Conservation (phyloP, 2,888 invertebrate genomes). For the Nymphalis polychloros region DNA sequence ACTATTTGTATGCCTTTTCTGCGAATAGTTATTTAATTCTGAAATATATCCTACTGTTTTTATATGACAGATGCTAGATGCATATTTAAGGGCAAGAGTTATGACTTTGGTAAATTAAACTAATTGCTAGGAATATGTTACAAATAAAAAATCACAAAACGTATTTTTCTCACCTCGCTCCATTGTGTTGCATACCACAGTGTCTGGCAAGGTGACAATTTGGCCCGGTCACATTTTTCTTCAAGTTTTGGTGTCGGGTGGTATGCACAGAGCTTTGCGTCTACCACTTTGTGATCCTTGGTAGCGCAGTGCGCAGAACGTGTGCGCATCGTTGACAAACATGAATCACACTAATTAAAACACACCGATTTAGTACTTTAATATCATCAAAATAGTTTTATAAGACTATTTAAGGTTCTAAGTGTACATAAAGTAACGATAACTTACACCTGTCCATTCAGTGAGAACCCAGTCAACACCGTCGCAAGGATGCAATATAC, state of each 20-base stretch:
- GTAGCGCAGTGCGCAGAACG: conserved; percentile 88
- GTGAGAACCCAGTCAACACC: conserved; percentile 95
- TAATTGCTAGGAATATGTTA: too few relatives aligned
- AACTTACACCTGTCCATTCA: conserved; percentile 92
- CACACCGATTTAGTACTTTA: conserved; percentile 7
- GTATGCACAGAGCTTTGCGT: conserved; percentile 85
- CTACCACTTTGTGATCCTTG: conserved; percentile 84
- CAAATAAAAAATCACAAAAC: too few relatives aligned
- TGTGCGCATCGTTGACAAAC: conserved; percentile 88
- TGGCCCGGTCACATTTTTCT: conserved; percentile 84
- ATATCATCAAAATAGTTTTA: not conserved
- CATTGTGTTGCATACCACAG: conserved; percentile 96
- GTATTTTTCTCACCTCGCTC: conserved; percentile 86
- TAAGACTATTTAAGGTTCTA: not conserved
- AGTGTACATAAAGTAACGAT: not conserved
- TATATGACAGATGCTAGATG: too few relatives aligned
- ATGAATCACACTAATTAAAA: conserved; percentile 87
- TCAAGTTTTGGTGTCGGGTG: conserved; percentile 84
- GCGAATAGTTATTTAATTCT: too few relatives aligned
- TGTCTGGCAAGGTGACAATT: conserved; percentile 85
- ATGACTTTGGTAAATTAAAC: too few relatives aligned
- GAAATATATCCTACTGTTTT: too few relatives aligned
- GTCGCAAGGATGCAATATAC: conserved; percentile 91
- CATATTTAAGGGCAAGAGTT: too few relatives aligned
- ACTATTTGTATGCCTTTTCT: too few relatives aligned